Percentiles rank a stretch among this genome's conserved stretches.
Evolutionary conservation across 2,797 vertebrate genomes (phyloP).

Genomic region (Loris lydekkerianus): DNA sequence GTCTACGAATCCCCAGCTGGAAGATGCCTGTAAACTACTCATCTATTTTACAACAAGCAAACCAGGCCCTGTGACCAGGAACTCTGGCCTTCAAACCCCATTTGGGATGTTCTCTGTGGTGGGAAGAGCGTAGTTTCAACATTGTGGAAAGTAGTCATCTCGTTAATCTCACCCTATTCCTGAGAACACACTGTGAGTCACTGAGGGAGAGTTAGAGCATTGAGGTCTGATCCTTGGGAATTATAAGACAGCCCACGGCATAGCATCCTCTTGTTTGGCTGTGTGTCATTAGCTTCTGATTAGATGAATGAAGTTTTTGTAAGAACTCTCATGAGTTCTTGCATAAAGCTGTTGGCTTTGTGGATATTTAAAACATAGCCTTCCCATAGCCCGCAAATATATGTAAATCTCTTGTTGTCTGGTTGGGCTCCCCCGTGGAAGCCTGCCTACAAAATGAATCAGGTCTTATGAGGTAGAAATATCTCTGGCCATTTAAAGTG

Average conservation of each 20-base stretch:
- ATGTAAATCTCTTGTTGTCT: neutral
- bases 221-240: slow-evolving; percentile 8
- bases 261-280: neutral
- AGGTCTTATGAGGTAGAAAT: neutral
- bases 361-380: neutral
- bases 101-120: neutral
- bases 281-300: slow-evolving; percentile 31
- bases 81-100: slow-evolving; percentile 47
- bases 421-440: neutral
- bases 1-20: neutral
- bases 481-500: neutral
- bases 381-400: neutral
- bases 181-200: neutral
- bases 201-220: neutral
- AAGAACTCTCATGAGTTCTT: slow-evolving; percentile 28
- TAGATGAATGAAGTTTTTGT: slow-evolving; percentile 26
- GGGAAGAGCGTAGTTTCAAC: neutral
- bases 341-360: slow-evolving; percentile 20
- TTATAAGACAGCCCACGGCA: neutral
- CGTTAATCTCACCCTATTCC: slow-evolving; percentile 14
- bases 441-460: neutral
- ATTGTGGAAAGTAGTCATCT: slow-evolving; percentile 66
- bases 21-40: slow-evolving; percentile 66
- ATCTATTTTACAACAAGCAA: slow-evolving; percentile 43
- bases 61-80: neutral